These are phyloP conservation scores for Aspidoscelis tigris DNA, from an alignment of 2,113 vertebrate genomes.

Conservation along the genomic window DNA sequence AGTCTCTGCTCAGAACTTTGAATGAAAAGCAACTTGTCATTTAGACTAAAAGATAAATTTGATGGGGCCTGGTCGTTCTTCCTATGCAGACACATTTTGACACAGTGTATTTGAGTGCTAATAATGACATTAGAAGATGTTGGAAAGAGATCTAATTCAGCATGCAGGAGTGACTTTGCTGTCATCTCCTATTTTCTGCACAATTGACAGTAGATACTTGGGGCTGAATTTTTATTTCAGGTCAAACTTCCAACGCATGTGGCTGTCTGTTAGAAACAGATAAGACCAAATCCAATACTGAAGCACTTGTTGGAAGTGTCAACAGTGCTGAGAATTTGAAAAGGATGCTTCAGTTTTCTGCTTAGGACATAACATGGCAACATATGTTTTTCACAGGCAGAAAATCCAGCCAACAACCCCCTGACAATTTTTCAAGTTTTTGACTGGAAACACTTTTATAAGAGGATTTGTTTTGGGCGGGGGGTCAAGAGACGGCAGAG, in stretches of 20 bases:
- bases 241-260: constrained; percentile 80
- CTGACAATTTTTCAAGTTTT: constrained; percentile 64
- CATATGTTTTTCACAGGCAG: constrained; percentile 64
- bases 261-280: constrained; percentile 82
- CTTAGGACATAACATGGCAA: constrained; percentile 74
- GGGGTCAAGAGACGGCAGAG: not conserved
- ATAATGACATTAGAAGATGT: constrained; percentile 88
- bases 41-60: constrained; percentile 71
- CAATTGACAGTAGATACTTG: constrained; percentile 84
- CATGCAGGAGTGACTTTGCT: constrained; percentile 82
- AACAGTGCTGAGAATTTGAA: constrained; percentile 74
- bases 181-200: constrained; percentile 85
- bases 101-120: constrained; percentile 84
- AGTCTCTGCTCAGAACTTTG: constrained; percentile 51
- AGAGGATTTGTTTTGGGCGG: constrained; percentile 42
- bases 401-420: constrained; percentile 63
- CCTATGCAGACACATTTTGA: constrained; percentile 78
- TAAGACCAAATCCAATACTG: constrained; percentile 77
- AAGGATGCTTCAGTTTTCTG: constrained; percentile 73
- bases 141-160: constrained; percentile 82
- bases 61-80: constrained; percentile 74
- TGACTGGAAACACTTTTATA: constrained; percentile 58
- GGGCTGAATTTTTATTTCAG: constrained; percentile 83
- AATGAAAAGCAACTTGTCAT: constrained; percentile 74
- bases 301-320: constrained; percentile 77